Conservation (phyloP, 2,113 vertebrate genomes). For the Nettapus auritus region DNA sequence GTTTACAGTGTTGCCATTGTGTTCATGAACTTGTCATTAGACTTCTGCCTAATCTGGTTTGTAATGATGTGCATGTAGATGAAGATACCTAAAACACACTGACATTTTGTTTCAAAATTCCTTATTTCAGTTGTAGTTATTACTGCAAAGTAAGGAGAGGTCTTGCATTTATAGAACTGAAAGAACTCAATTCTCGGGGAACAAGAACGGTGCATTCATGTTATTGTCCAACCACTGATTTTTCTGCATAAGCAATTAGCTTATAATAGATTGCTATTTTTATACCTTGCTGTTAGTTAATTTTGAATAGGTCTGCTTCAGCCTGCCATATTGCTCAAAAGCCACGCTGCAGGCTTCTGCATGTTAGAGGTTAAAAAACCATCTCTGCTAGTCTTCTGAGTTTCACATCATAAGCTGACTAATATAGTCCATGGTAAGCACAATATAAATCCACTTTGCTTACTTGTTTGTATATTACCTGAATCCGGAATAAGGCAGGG, state of each 20-base stretch:
- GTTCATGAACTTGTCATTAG: not conserved
- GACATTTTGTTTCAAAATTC: not conserved
- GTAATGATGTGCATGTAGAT: slow-evolving; percentile 14
- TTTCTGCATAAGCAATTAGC: not conserved
- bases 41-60: not conserved
- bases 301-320: not conserved
- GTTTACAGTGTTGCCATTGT: not conserved
- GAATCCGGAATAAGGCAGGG: not conserved
- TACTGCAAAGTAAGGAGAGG: not conserved
- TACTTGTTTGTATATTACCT: not conserved
- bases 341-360: not conserved
- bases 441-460: not conserved
- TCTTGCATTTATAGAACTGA: not conserved
- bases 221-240: not conserved
- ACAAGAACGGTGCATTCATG: not conserved
- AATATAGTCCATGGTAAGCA: not conserved
- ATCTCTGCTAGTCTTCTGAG: not conserved
- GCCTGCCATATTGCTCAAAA: not conserved
- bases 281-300: not conserved
- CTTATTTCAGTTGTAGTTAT: not conserved
- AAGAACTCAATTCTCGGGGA: not conserved
- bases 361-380: not conserved
- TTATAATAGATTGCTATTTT: not conserved
- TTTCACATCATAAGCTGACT: not conserved
- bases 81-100: not conserved